Evolutionary conservation across 2,113 vertebrate species (phyloP).

Genomic region (Nerophis lumbriciformis): DNA sequence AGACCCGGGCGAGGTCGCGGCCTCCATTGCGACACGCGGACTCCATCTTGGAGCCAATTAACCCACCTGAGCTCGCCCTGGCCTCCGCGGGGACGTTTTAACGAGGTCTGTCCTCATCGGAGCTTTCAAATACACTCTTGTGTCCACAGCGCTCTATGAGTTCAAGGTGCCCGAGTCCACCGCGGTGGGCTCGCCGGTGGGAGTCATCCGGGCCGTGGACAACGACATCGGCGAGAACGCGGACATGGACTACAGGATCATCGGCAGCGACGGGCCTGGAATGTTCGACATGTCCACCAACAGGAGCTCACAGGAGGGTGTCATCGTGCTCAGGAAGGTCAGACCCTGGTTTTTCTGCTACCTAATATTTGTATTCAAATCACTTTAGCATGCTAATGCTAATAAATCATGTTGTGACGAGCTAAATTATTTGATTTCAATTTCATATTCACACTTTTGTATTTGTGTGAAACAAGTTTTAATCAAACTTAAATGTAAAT

Average conservation of each 20-base stretch:
- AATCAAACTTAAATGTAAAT: too few species aligned
- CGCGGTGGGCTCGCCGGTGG: constrained; percentile 72
- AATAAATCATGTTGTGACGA: too few species aligned
- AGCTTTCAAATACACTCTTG: not conserved
- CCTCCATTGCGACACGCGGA: too few species aligned
- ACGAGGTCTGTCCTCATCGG: not conserved
- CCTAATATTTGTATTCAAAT: too few species aligned
- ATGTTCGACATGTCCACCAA: constrained; percentile 84
- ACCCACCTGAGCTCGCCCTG: too few species aligned
- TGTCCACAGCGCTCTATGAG: constrained; percentile 80
- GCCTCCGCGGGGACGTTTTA: too few species aligned
- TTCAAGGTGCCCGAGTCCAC: constrained; percentile 81
- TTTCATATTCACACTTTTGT: too few species aligned
- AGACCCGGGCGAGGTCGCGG: too few species aligned
- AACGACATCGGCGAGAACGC: constrained; percentile 86
- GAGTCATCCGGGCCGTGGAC: constrained; percentile 82
- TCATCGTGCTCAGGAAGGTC: constrained; percentile 88
- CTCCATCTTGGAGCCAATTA: too few species aligned
- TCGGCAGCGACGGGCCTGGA: constrained; percentile 81
- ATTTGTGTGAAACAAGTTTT: too few species aligned
- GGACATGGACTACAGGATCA: constrained; percentile 85
- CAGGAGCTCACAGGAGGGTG: constrained; percentile 85
- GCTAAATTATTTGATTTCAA: too few species aligned
- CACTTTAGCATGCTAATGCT: too few species aligned
- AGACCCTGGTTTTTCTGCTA: not conserved